Percentiles rank a stretch among this genome's conserved stretches.
These are phyloP conservation scores for Labeo catla DNA, from an alignment of 2,113 vertebrate genomes.

Conservation along the genomic window DNA sequence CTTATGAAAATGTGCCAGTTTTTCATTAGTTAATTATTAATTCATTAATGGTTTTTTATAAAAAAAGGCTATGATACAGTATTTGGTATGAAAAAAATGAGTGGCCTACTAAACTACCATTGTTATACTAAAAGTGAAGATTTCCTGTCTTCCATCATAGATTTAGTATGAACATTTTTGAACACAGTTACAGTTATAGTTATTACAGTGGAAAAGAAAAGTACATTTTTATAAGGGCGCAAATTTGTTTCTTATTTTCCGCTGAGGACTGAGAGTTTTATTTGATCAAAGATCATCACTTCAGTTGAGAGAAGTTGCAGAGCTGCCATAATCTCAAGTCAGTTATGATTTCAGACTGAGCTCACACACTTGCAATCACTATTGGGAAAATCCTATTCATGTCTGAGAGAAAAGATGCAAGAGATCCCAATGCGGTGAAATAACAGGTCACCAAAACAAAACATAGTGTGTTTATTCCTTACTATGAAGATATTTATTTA, in stretches of 20 bases:
- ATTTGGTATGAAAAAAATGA: neutral
- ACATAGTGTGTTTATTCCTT: neutral
- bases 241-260: neutral
- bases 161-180: neutral
- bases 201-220: neutral
- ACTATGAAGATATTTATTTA: neutral
- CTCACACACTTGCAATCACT: neutral
- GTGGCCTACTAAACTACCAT: neutral
- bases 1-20: neutral
- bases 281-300: neutral
- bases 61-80: too few relatives aligned
- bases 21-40: too few relatives aligned
- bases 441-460: neutral
- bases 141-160: neutral
- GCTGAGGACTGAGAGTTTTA: neutral
- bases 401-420: neutral
- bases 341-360: slow-evolving; percentile 21
- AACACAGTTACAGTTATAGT: neutral
- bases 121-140: neutral
- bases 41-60: neutral
- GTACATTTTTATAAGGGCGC: neutral
- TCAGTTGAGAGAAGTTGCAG: neutral
- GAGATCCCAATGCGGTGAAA: neutral
- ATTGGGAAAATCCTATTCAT: neutral
- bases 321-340: slow-evolving; percentile 2